Evolutionary conservation across 2,888 invertebrate species (phyloP), one percentile per base, ranked within the genome.

Genomic region (Alentia gelatinosa): DNA sequence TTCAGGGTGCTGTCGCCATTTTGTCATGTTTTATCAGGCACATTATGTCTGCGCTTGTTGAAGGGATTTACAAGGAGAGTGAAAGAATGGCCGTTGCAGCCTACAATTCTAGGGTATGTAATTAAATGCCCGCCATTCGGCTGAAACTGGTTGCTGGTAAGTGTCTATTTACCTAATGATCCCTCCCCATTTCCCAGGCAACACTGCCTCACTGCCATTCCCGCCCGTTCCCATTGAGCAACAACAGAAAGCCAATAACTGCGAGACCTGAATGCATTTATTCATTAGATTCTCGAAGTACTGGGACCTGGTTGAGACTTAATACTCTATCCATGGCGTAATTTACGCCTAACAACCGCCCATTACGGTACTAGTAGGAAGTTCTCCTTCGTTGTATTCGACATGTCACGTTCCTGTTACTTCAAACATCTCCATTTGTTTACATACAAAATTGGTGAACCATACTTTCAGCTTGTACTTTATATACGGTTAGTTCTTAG

Each of bases 101-200:
- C n/a, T n/a, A n/a, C n/a, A n/a, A n/a, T n/a, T n/a, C n/a, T n/a
- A n/a, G 12, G 68, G 30, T 30, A 26, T 68, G 68, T 68, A 26
- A 68, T 68, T 68, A 30, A 26, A 68, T 68, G 23, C 33, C 26
- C 26, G 7, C 30, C 68, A 30, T 68, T 68, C 30, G 68, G 68
- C 68, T n/a, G 68, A 68, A 68, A 68, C 68, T 68, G 68, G 68
- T 30, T 26, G 68, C 33, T 30, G 23, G 68, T 12, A 12, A 26
- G 68, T 68, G 33, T 68, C 68, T 30, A 68, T 68, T 68, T 68
- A 68, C 68, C 68, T 68, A 68, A 68, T 68, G 68, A 68, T 68
- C 5, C 68, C 12, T 30, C 68, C 26, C 68, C 68, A 30, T 68
- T 68, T 30, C 26, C 68, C 68, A 30, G 3, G 26, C 68, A 3